A percentile compares a stretch with the other conserved stretches of the same genome.
Evolutionary conservation across 2,888 invertebrate species (phyloP).

Genomic region (Sepioteuthis lessoniana): DNA sequence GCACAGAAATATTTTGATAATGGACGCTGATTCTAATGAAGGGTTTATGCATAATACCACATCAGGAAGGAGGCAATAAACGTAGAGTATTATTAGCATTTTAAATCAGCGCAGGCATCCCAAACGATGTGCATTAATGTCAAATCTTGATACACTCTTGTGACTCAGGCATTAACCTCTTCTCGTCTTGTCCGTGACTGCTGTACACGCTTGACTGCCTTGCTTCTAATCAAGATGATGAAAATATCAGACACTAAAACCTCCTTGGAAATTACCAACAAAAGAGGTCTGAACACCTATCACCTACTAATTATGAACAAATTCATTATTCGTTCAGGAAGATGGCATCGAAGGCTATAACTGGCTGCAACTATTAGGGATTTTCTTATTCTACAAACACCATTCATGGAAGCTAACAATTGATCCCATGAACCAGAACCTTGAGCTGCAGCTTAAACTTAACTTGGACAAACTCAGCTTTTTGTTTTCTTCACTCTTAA

Average conservation of each 20-base stretch:
- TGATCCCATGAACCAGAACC: background rate
- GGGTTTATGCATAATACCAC: background rate
- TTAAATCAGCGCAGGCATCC: background rate
- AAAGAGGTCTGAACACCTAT: slow-evolving; percentile 8
- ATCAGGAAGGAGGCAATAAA: slow-evolving; percentile 16
- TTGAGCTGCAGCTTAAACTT: background rate
- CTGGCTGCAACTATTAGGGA: background rate
- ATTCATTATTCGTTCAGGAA: background rate
- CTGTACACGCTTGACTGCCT: background rate
- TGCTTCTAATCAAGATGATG: background rate
- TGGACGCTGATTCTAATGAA: background rate
- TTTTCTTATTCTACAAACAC: background rate
- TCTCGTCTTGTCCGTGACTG: background rate
- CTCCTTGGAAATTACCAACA: background rate
- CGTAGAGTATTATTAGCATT: background rate
- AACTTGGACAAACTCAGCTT: background rate
- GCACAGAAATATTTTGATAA: background rate
- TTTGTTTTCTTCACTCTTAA: background rate
- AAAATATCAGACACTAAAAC: background rate
- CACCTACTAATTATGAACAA: slow-evolving; percentile 2
- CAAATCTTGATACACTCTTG: background rate
- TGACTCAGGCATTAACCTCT: background rate
- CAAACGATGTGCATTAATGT: background rate
- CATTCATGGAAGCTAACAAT: background rate
- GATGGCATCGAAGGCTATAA: background rate